phyloP scores from a whole-genome alignment of 2,888 invertebrate species.

The Nemoura dubitans region DNA sequence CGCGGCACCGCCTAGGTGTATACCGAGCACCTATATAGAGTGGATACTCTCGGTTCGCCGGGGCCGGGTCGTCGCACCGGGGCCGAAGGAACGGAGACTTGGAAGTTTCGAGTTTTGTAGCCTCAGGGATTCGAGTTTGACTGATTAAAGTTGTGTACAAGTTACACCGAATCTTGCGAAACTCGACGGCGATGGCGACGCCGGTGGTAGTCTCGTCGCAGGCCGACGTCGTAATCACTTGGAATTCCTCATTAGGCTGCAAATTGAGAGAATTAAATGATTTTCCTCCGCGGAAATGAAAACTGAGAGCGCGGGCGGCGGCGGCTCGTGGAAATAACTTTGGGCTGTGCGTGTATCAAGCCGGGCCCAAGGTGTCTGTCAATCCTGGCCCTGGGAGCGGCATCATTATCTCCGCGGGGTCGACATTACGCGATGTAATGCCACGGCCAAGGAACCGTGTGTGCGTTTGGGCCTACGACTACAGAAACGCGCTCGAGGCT shows the following conservation, averaged over 20 bases:
- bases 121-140: constrained; percentile 37
- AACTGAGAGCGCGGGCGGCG: not conserved
- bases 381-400: not conserved
- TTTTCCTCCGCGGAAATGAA: constrained; percentile 24
- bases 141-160: constrained; percentile 38
- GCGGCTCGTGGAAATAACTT: not conserved
- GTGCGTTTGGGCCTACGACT: too few relatives aligned
- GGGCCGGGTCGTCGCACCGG: not conserved
- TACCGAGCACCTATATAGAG: not conserved
- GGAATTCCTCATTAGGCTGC: constrained; percentile 27
- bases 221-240: constrained; percentile 21
- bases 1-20: not conserved
- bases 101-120: constrained; percentile 30
- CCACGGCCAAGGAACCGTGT: too few relatives aligned
- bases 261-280: constrained; percentile 33
- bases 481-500: not conserved
- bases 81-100: not conserved
- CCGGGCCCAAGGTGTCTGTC: constrained; percentile 13
- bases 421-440: too few relatives aligned
- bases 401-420: not conserved
- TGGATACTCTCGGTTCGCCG: constrained; percentile 13
- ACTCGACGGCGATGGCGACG: not conserved
- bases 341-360: not conserved
- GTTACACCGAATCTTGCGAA: not conserved
- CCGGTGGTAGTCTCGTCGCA: not conserved